Percentiles rank a stretch among this genome's conserved stretches.
phyloP scores from a whole-genome alignment of 1,140 invertebrate species.

The Penaeus indicus region DNA sequence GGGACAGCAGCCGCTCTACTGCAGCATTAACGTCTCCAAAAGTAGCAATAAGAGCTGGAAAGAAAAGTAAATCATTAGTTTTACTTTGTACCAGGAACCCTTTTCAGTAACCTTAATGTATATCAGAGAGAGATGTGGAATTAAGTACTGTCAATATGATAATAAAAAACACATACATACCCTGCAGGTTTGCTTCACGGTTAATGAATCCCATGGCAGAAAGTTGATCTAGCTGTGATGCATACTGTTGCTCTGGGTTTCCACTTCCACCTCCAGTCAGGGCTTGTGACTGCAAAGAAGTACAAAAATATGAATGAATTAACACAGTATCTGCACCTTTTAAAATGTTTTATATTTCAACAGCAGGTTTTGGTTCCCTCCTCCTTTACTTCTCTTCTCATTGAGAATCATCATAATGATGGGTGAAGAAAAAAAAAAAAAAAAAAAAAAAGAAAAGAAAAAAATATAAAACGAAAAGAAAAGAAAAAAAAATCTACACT shows the following conservation, averaged over 20 bases:
- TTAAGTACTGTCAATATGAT: background rate
- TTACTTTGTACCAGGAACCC: background rate
- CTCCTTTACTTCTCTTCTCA: too few relatives aligned
- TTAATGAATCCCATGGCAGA: constrained; percentile 98
- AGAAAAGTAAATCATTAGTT: constrained; percentile 65
- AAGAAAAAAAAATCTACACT: too few relatives aligned
- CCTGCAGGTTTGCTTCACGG: constrained; percentile 97
- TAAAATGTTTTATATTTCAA: too few relatives aligned
- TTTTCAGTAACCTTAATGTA: background rate
- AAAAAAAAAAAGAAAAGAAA: too few relatives aligned
- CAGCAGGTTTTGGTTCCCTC: too few relatives aligned
- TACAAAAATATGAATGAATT: background rate
- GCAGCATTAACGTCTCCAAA: constrained; percentile 98
- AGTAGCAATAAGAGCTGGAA: constrained; percentile 92
- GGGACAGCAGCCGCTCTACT: constrained; percentile 89
- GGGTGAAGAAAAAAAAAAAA: too few relatives aligned
- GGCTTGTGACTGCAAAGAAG: constrained; percentile 50
- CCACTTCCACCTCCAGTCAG: constrained; percentile 73
- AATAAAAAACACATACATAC: constrained; percentile 77
- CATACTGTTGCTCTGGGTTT: constrained; percentile 95
- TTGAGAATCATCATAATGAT: too few relatives aligned
- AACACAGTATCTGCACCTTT: background rate
- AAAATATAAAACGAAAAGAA: too few relatives aligned
- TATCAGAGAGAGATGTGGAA: background rate
- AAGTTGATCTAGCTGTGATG: constrained; percentile 94